Base-by-base conservation (phyloP, 1,140 invertebrate species). In the Halictus rubicundus region DNA sequence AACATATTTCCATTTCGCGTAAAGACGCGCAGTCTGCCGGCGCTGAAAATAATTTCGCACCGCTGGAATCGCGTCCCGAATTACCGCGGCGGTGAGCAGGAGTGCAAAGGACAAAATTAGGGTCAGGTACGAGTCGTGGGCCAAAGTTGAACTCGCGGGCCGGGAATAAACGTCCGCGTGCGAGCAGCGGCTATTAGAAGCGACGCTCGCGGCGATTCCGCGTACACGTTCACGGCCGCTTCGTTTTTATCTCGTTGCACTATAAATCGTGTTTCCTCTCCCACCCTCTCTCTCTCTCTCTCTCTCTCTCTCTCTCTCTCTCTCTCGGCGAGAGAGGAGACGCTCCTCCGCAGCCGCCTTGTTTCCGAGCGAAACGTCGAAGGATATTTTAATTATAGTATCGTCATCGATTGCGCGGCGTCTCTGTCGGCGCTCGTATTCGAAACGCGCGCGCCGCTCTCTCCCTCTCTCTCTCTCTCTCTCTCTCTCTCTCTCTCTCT, bases 351-450 rank as follows among this genome's bases (percentile, higher is more conserved):
- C 42, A 8, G n/a, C 19, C 52, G 42, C 23, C 42, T 46, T 14
- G 52, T 68, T 46, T 19, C 23, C 49, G 32, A 66, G 49, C 73
- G 65, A 69, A 77, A 77, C 32, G 68, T 68, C 65, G 65, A 69
- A 69, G 74, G 74, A 77, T 77, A 60, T 39, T 60, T 77, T 77
- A 77, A 77, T 77, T 77, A 77, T 69, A 77, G 74, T 60, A 46
- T 14, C 66, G n/a, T 68, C 21, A 69, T 77, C 74, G 74, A 77
- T 77, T 37, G 39, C n/a, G 27, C 21, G 5, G n/a, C 46, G 49
- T 39, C 14, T 49, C 49, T 4, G 0, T 12, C 42, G 49, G 5
- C 49, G 19, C 14, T 52, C 49, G 49, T 21, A 52, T 16, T 52
- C 49, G 49, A 52, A 52, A 3, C 14, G 4, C 14, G 16, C 49